A percentile compares a stretch with the other conserved stretches of the same genome.
phyloP scores from a whole-genome alignment of 2,888 invertebrate genomes.

The Pristionchus entomophagus region DNA sequence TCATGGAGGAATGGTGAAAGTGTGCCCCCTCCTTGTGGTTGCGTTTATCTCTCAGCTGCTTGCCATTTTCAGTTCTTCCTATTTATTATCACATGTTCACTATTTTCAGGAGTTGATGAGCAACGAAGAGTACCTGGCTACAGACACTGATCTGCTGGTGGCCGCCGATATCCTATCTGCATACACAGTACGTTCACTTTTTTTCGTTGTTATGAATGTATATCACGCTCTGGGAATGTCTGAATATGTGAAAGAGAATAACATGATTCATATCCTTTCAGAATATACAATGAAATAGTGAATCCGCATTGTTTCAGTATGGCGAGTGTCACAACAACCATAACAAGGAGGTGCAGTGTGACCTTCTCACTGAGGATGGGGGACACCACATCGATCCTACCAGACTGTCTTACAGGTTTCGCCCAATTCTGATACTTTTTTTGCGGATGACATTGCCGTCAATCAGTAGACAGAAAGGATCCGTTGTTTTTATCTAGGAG shows the following conservation, averaged over 20 bases:
- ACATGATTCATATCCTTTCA: too few relatives aligned
- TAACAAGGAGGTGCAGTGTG: conserved; percentile 66
- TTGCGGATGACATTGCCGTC: background rate
- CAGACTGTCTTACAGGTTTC: conserved; percentile 65
- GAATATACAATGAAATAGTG: too few relatives aligned
- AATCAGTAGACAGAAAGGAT: too few relatives aligned
- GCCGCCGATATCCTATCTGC: conserved; percentile 60
- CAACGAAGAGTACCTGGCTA: conserved; percentile 60
- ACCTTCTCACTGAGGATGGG: conserved; percentile 68
- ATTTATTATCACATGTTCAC: too few relatives aligned
- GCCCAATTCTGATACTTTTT: too few relatives aligned
- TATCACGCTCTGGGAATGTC: too few relatives aligned
- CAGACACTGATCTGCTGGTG: conserved; percentile 63
- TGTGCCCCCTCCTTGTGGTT: background rate
- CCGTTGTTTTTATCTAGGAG: too few relatives aligned
- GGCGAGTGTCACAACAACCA: conserved; percentile 65
- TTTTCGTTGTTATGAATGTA: too few relatives aligned
- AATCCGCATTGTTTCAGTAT: conserved; percentile 55
- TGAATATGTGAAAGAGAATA: too few relatives aligned
- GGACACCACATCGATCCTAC: conserved; percentile 69
- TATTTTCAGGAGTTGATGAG: too few relatives aligned
- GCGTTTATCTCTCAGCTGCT: background rate
- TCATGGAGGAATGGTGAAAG: background rate
- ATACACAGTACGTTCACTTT: background rate
- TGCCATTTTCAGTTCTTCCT: background rate